Percentiles rank a stretch among this genome's conserved stretches.
Evolutionary conservation across 2,797 vertebrate species (phyloP).

Genomic region (Acomys russatus): DNA sequence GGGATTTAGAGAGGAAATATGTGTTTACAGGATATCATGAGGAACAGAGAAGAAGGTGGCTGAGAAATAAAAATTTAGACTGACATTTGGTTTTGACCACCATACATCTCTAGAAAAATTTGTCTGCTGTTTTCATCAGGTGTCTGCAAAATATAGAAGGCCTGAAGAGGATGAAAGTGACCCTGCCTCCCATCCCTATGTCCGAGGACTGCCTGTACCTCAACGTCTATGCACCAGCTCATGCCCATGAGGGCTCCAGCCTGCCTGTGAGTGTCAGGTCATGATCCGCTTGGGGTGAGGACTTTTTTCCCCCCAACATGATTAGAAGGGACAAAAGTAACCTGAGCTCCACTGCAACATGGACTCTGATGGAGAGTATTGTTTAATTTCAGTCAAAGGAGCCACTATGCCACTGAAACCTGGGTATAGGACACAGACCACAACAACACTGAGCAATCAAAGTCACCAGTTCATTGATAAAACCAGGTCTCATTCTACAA

Average conservation of each 20-base stretch:
- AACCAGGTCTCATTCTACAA: neutral
- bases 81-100: neutral
- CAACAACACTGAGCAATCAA: neutral
- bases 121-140: neutral
- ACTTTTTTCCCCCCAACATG: neutral
- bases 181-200: slow-evolving; percentile 60
- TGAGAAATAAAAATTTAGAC: neutral
- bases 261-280: slow-evolving; percentile 88
- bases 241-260: slow-evolving; percentile 82
- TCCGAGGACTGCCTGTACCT: slow-evolving; percentile 95
- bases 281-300: neutral
- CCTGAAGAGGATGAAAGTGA: slow-evolving; percentile 54
- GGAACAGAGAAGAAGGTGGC: neutral
- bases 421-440: neutral
- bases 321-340: neutral
- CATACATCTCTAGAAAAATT: neutral
- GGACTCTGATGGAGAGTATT: neutral
- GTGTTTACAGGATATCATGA: neutral
- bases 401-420: neutral
- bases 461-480: neutral
- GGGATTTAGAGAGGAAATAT: neutral
- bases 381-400: neutral
- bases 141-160: neutral
- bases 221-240: slow-evolving; percentile 90
- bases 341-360: neutral